phyloP scores from a whole-genome alignment of 2,797 vertebrate species.

The Odontamblyopus rebecca region DNA sequence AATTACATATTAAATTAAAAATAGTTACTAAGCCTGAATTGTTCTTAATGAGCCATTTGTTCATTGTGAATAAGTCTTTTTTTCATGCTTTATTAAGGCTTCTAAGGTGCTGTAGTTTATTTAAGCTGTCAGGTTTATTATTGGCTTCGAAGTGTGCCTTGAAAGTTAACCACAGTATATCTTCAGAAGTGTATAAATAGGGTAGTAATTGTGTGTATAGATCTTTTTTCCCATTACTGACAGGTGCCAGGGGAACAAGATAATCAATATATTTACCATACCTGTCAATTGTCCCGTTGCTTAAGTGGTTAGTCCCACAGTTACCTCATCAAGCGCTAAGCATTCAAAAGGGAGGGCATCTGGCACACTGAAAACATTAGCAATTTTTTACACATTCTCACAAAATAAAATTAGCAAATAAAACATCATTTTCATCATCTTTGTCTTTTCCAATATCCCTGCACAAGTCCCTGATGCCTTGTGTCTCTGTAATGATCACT shows the following conservation, averaged over 20 bases:
- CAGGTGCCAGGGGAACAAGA: neutral
- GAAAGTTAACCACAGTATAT: neutral
- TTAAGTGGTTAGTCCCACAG: neutral
- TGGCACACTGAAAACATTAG: neutral
- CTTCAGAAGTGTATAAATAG: neutral
- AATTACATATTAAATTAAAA: no score
- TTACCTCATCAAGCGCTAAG: neutral
- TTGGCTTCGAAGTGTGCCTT: no score
- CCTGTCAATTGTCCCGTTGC: neutral
- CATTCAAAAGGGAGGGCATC: neutral
- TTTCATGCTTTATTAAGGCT: no score
- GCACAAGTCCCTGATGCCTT: slow-evolving; percentile 4
- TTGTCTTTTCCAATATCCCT: neutral
- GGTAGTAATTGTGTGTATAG: neutral
- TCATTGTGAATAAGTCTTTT: no score
- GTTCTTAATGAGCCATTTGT: no score
- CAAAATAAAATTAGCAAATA: neutral
- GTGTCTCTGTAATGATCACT: neutral
- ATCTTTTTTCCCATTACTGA: neutral
- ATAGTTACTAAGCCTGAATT: no score
- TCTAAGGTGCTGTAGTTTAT: no score
- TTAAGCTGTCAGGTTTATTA: neutral
- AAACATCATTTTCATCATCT: neutral
- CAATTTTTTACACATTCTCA: neutral
- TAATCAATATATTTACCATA: neutral